These are phyloP conservation scores for Brachionus koreanus DNA, from an alignment of 1,140 invertebrate species.

Conservation along the genomic window DNA sequence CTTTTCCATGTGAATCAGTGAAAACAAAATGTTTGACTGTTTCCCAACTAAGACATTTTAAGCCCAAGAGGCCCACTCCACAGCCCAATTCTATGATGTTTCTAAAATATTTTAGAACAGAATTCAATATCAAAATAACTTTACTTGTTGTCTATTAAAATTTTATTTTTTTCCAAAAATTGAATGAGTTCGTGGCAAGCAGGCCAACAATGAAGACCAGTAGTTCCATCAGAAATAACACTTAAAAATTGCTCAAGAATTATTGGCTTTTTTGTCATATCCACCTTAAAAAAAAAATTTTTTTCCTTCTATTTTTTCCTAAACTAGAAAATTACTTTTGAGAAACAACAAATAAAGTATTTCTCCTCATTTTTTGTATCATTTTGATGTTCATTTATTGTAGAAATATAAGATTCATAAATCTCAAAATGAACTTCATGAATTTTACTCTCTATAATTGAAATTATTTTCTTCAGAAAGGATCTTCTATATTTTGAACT, in stretches of 20 bases:
- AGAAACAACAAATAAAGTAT: conserved; percentile 1
- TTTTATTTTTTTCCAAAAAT: neutral
- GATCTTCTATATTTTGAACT: neutral
- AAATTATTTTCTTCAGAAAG: conserved; percentile 18
- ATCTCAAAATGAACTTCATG: neutral
- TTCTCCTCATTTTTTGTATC: neutral
- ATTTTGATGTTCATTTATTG: neutral
- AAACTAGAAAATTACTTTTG: neutral
- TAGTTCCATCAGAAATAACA: neutral
- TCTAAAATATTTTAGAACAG: neutral
- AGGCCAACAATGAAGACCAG: conserved; percentile 16
- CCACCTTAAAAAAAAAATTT: neutral
- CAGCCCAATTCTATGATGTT: neutral
- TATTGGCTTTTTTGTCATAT: neutral
- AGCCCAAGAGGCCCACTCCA: neutral
- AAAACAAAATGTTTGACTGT: neutral
- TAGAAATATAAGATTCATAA: conserved; percentile 3
- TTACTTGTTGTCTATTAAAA: neutral
- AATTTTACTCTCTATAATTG: neutral
- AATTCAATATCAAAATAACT: too few relatives aligned
- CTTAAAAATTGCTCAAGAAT: conserved; percentile 8
- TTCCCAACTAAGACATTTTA: neutral
- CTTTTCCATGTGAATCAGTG: neutral
- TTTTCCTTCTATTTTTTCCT: neutral
- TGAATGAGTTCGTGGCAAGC: neutral